Conservation (phyloP, 1,140 invertebrate species). For the Zaprionus kolodkinae region DNA sequence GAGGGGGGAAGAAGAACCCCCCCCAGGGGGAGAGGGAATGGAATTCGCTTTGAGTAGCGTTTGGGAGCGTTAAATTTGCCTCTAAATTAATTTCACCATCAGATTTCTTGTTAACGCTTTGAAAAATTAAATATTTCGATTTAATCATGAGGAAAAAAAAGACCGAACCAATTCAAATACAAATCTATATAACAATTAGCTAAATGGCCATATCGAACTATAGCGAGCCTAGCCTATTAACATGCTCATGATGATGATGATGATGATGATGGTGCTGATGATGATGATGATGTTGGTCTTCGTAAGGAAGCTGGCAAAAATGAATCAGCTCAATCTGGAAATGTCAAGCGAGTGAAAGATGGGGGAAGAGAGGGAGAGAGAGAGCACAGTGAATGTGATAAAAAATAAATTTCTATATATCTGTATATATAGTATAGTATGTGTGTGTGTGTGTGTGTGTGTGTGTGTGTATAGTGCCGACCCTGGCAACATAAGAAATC, state of each 20-base stretch:
- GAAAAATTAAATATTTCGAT: conserved; percentile 19
- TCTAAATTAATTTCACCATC: conserved; percentile 36
- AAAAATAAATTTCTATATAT: conserved; percentile 31
- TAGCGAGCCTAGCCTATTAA: conserved; percentile 28
- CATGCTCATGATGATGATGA: conserved; percentile 12
- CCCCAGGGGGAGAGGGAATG: background rate
- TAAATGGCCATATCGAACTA: conserved; percentile 34
- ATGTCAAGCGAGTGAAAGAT: conserved; percentile 52
- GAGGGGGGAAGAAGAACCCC: background rate
- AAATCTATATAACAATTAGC: conserved; percentile 36
- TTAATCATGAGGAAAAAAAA: background rate
- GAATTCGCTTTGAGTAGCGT: background rate
- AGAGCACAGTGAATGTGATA: conserved; percentile 22
- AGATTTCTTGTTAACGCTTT: conserved; percentile 18
- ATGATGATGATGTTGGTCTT: background rate
- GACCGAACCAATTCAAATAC: conserved; percentile 15
- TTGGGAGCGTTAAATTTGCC: conserved; percentile 23
- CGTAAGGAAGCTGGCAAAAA: conserved; percentile 22
- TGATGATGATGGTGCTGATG: background rate
- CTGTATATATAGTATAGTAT: background rate
- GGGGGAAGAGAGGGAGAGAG: no score
- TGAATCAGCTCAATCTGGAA: conserved; percentile 34
- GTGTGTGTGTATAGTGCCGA: conserved; percentile 30
- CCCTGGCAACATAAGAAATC: conserved; percentile 63
- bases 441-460: background rate